These are phyloP conservation scores for Lacerta agilis DNA, from an alignment of 2,797 vertebrate species.

Conservation along the genomic window DNA sequence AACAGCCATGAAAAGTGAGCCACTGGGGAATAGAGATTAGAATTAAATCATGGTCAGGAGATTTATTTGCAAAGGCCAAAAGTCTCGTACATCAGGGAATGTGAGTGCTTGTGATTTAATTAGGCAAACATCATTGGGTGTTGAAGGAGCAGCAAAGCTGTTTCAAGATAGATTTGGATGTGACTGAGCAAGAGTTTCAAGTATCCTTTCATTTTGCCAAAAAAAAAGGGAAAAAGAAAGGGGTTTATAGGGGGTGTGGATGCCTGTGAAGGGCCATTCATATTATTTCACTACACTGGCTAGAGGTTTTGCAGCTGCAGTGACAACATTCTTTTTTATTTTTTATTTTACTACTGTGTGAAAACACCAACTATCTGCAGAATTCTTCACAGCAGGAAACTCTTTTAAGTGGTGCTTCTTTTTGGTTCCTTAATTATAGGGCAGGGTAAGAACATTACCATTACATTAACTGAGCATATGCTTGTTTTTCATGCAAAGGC, in stretches of 20 bases:
- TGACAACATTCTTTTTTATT: not conserved
- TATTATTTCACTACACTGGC: constrained; percentile 5
- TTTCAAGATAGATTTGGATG: constrained; percentile 52
- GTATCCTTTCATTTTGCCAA: constrained; percentile 20
- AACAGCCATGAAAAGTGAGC: constrained; percentile 32
- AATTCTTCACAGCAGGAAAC: constrained; percentile 51
- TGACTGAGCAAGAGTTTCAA: not conserved
- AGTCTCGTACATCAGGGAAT: constrained; percentile 59
- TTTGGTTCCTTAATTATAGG: constrained; percentile 59
- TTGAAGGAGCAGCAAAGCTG: constrained; percentile 50
- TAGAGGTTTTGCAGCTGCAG: constrained; percentile 30
- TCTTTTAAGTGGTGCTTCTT: constrained; percentile 46
- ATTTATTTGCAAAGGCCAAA: constrained; percentile 59
- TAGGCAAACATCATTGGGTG: constrained; percentile 54
- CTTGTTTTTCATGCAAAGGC: constrained; percentile 26
- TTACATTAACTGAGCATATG: constrained; percentile 42
- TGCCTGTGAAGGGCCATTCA: constrained; percentile 20
- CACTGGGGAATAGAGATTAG: constrained; percentile 35
- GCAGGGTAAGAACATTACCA: constrained; percentile 20
- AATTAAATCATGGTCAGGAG: constrained; percentile 51
- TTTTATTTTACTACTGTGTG: constrained; percentile 17
- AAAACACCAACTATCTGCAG: constrained; percentile 49
- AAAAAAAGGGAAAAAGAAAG: not conserved
- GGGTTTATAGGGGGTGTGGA: not conserved
- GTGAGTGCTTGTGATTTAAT: constrained; percentile 67